Evolutionary conservation across 1,140 invertebrate species (phyloP).

Genomic region (Aphidius ervi): DNA sequence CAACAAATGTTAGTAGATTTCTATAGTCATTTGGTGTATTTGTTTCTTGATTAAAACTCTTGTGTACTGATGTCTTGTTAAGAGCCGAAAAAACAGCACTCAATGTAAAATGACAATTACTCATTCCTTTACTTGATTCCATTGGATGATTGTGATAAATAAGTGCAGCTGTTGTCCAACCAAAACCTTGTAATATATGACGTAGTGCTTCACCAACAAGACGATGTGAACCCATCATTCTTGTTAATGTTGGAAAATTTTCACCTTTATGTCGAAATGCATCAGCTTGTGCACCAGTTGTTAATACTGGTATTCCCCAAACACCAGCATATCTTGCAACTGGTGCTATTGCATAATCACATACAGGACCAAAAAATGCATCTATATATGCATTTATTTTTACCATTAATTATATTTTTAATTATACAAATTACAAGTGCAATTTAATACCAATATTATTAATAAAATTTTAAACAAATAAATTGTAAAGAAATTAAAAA

Average conservation of each 20-base stretch:
- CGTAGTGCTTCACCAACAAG: slow-evolving; percentile 69
- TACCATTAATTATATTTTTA: no score
- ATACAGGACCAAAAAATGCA: slow-evolving; percentile 85
- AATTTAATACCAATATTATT: no score
- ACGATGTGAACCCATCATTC: slow-evolving; percentile 80
- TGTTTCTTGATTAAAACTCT: slow-evolving; percentile 62
- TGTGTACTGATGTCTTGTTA: slow-evolving; percentile 57
- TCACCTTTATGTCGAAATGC: slow-evolving; percentile 68
- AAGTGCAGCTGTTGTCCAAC: slow-evolving; percentile 67
- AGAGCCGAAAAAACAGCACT: slow-evolving; percentile 65
- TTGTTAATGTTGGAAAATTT: slow-evolving; percentile 74
- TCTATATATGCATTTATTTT: slow-evolving; percentile 52
- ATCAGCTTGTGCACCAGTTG: slow-evolving; percentile 77
- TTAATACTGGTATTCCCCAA: slow-evolving; percentile 87
- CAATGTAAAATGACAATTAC: slow-evolving; percentile 69
- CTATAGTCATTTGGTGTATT: slow-evolving; percentile 56
- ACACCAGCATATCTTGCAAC: slow-evolving; percentile 80
- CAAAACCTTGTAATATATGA: slow-evolving; percentile 64
- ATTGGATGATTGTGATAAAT: slow-evolving; percentile 67
- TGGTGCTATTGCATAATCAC: slow-evolving; percentile 87
- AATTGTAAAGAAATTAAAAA: no score
- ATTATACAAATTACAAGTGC: no score
- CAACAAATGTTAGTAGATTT: slow-evolving; percentile 61
- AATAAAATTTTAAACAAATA: no score
- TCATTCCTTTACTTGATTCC: slow-evolving; percentile 58